Evolutionary conservation across 2,113 vertebrate species (phyloP).

Genomic region (Oncorhynchus masou): DNA sequence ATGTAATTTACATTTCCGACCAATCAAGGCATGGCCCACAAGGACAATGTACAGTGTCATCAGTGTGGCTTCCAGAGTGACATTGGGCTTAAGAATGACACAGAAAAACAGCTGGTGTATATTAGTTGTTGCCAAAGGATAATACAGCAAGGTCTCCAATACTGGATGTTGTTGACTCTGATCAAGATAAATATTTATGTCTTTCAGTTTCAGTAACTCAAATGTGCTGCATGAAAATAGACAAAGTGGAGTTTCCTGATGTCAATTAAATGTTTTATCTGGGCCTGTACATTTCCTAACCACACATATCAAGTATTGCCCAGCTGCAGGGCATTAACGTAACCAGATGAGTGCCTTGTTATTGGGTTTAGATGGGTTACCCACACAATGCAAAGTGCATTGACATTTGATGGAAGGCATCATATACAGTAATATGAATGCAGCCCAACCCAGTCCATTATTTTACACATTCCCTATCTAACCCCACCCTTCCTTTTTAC

Average conservation of each 20-base stretch:
- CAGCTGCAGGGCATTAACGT: not conserved
- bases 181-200: slow-evolving; percentile 6
- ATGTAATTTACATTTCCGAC: not conserved
- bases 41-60: not conserved
- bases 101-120: not conserved
- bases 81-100: not conserved
- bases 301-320: not conserved
- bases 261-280: not conserved
- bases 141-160: not conserved
- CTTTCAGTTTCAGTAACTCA: slow-evolving; percentile 3
- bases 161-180: not conserved
- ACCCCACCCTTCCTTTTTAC: not conserved
- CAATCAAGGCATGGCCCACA: slow-evolving; percentile 2
- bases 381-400: slow-evolving; percentile 1
- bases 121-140: not conserved
- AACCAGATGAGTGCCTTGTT: not conserved
- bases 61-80: slow-evolving; percentile 4
- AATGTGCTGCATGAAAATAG: not conserved
- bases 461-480: slow-evolving; percentile 3
- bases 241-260: not conserved
- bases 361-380: not conserved
- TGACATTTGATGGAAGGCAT: not conserved
- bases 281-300: not conserved
- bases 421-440: not conserved
- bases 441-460: not conserved